Conservation (phyloP, 2,888 invertebrate genomes). For the Auanema sp. region DNA sequence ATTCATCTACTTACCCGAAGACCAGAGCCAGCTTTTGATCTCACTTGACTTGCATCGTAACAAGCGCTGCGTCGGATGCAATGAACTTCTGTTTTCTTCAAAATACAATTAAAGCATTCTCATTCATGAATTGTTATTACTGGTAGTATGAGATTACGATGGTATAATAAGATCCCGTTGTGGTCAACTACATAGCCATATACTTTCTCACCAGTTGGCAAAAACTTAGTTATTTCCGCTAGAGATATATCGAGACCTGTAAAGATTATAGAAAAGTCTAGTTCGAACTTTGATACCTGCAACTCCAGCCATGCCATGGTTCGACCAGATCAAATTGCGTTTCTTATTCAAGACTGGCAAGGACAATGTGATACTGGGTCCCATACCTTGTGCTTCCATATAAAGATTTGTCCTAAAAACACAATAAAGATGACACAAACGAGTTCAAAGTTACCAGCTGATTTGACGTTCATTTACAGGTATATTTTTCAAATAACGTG, state of each 20-base stretch:
- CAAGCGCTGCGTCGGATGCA: constrained; percentile 57
- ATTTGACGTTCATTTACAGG: constrained; percentile 41
- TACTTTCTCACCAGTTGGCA: constrained; percentile 44
- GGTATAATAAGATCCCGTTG: constrained; percentile 61
- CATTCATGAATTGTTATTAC: constrained; percentile 19
- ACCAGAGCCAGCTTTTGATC: constrained; percentile 35
- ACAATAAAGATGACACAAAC: neutral
- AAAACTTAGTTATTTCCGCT: constrained; percentile 32
- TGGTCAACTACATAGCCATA: constrained; percentile 58
- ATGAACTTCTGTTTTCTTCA: constrained; percentile 55
- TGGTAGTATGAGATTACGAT: constrained; percentile 54
- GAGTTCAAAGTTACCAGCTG: constrained; percentile 32
- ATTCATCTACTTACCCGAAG: constrained; percentile 18
- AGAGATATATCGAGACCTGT: constrained; percentile 37
- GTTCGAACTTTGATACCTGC: constrained; percentile 26
- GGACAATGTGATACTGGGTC: constrained; percentile 53
- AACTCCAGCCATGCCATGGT: constrained; percentile 43
- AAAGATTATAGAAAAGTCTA: neutral
- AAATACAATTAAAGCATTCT: constrained; percentile 14
- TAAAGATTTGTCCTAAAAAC: constrained; percentile 47
- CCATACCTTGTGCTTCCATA: constrained; percentile 58
- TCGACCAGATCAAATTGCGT: constrained; percentile 29
- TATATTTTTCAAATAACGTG: constrained; percentile 23
- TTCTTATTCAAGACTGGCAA: constrained; percentile 41
- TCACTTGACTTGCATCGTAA: constrained; percentile 48